phyloP scores from a whole-genome alignment of 2,888 invertebrate genomes.

The Tetragnatha montana region DNA sequence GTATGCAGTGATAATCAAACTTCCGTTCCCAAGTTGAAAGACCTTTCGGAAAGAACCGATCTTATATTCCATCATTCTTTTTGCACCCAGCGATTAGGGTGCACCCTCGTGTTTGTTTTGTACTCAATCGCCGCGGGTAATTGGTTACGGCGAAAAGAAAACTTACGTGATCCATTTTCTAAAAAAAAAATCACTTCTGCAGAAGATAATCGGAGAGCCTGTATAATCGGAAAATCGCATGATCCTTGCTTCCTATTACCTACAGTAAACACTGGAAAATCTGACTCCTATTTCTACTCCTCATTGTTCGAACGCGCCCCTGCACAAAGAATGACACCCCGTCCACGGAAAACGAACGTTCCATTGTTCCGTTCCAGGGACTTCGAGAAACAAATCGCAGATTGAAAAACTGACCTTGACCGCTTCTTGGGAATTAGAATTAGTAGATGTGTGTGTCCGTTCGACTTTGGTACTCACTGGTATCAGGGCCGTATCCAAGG shows the following conservation, averaged over 20 bases:
- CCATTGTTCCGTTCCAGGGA: constrained; percentile 30
- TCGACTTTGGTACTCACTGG: constrained; percentile 9
- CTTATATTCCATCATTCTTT: background rate
- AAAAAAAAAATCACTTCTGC: background rate
- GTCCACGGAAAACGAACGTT: constrained; percentile 4
- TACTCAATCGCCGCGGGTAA: background rate
- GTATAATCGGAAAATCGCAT: constrained; percentile 18
- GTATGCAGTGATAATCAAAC: background rate
- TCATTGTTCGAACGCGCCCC: background rate
- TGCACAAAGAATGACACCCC: constrained; percentile 35
- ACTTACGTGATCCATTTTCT: background rate
- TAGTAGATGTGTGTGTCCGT: constrained; percentile 16
- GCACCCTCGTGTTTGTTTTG: background rate
- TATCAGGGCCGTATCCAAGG: no score
- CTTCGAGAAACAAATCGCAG: constrained; percentile 31
- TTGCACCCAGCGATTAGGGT: no score
- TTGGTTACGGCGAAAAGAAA: background rate
- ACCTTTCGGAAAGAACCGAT: background rate
- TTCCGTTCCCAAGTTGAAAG: background rate
- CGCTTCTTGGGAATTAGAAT: background rate
- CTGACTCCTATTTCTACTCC: constrained; percentile 8
- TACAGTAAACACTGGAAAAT: constrained; percentile 28
- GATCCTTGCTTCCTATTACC: constrained; percentile 12
- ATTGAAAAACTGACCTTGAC: constrained; percentile 36
- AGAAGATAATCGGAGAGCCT: background rate